Evolutionary conservation across 2,888 invertebrate genomes (phyloP), one percentile per base, ranked within the genome.

Genomic region (Amphipoea lucens): DNA sequence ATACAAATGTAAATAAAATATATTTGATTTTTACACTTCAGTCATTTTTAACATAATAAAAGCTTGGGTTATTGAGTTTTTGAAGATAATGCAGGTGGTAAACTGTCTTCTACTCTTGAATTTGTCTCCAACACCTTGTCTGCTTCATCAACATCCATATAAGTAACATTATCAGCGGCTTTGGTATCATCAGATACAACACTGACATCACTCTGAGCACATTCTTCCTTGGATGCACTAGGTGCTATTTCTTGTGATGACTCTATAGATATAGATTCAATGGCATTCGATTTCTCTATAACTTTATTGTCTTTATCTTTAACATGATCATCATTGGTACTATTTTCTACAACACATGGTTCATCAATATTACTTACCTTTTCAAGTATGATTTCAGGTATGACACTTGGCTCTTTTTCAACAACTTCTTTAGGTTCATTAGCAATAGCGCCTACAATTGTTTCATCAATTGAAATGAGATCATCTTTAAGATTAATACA

Each of bases 401-500:
- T 65, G 5, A 60, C 42, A 69, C 62, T 76, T 66, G 45, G 45
- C 62, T 84, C 69, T 81, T 66, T 74, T 40, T 54, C 78, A 73
- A 36, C 74, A 67, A 79, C 74, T 72, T 79, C 68, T 67, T 85
- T 80, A 9, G 83, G 75, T 73, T 80, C 81, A 45, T 81, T 87
- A 74, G 79, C 86, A 42, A 65, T 65, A 78, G 42, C 79, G 14
- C 85, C 88, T 45, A 92, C 80, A 54, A 90, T 75, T 57, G 92
- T 93, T 79, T 93, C 93, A 71, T 90, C 91, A 60, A 93, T 92
- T 48, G 92, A 91, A 85, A 93, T 90, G 63, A 85, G 83, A 86
- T 93, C 93, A 78, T 94, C 93, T 80, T 87, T 90, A 80, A 93
- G 89, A 89, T 94, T 94, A 23, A 93, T 81, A 84, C 88, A 91